phyloP scores from a whole-genome alignment of 2,797 vertebrate species.

The Pangasius mekongensis region DNA sequence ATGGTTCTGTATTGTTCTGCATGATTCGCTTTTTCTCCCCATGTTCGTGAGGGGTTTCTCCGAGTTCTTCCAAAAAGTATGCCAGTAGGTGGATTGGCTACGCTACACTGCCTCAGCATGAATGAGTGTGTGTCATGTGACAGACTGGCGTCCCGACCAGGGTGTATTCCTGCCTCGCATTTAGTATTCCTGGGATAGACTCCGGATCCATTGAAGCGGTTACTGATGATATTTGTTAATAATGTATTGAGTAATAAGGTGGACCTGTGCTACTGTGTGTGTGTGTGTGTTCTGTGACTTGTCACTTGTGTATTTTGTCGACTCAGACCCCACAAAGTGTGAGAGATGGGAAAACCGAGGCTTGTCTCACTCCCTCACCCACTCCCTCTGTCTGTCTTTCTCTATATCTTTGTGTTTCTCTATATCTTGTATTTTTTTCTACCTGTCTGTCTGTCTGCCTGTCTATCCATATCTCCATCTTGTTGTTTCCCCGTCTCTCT shows the following conservation, averaged over 20 bases:
- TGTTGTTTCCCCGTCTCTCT: not conserved
- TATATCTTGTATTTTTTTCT: not conserved
- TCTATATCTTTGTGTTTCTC: slow-evolving; percentile 13
- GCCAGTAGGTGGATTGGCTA: not conserved
- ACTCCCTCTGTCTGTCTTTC: not conserved
- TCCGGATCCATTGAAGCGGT: not conserved
- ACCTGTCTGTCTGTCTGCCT: not conserved
- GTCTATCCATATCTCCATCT: not conserved
- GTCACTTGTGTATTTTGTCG: not conserved
- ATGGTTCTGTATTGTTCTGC: not conserved
- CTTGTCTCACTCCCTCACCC: not conserved
- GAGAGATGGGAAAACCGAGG: not conserved
- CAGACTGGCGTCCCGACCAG: not conserved
- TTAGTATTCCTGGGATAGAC: not conserved
- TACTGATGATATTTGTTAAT: not conserved
- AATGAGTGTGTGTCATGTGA: not conserved
- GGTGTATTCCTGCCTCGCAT: not conserved
- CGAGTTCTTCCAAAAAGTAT: not conserved
- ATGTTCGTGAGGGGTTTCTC: not conserved
- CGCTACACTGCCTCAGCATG: not conserved
- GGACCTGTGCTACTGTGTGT: not conserved
- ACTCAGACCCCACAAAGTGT: not conserved
- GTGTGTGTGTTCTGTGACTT: not conserved
- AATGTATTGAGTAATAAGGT: not conserved
- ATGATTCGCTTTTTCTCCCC: too few species aligned